Evolutionary conservation across 2,797 vertebrate genomes (phyloP), one percentile per base, ranked within the genome.

Genomic region (Lophius americanus): DNA sequence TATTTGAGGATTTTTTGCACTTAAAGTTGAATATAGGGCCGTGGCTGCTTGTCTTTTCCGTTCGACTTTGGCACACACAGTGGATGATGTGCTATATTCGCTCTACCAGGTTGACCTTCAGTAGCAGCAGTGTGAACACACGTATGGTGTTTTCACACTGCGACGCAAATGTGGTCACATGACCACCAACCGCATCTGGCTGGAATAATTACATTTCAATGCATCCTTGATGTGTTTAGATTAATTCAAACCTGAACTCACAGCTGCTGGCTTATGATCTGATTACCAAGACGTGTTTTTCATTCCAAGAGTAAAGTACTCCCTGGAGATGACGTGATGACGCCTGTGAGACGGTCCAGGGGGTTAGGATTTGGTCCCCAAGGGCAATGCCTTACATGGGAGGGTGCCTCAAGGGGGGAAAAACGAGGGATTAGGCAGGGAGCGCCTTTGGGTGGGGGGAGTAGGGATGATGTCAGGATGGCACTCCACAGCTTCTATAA

Each of bases 401-500:
- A 50, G 60, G 66, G 38, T 1, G 53, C 56, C 38, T 41, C 68
- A 60, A 74, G 68, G 64, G 68, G 61, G 74, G 70, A 38, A 75
- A 61, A 78, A 78, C 6, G 46, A 85, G 75, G 62, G 79, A 70
- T 87, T 77, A 82, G 51, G 23, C 50, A 43, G 75, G 75, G 71
- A 75, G 64, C 33, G 51, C 76, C 68, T 81, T 73, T 64, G 38
- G 61, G 67, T 56, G 67, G 57, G 13, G 36, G 9, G 46, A 51
- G 32, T 32, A 12, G 52, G 13, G 55, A 61, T 86, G 85, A 86
- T 86, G 85, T 88, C 84, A 87, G 76, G 0, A 38, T 9, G 1
- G 38, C 61, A 37, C 67, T 81, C 69, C 62, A 50, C 63, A 64
- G 80, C 49, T 81, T 88, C 90, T 92, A 89, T 90, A 92, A 91